Conservation (phyloP, 2,113 vertebrate species). For the Syrmaticus mikado region DNA sequence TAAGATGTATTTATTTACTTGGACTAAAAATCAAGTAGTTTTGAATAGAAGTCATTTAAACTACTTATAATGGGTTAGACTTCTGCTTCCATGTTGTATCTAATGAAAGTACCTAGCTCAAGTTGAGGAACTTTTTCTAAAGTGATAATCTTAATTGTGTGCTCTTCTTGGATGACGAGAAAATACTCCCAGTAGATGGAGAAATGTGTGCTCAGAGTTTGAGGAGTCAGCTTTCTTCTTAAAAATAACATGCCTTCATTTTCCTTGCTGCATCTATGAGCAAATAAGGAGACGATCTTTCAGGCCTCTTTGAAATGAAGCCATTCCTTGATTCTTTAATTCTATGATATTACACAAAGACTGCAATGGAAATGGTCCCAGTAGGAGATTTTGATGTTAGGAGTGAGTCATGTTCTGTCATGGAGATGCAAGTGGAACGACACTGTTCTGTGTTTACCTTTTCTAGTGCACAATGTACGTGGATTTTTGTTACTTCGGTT, state of each 20-base stretch:
- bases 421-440: background rate
- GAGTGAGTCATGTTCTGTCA: background rate
- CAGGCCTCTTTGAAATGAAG: background rate
- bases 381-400: background rate
- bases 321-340: background rate
- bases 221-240: background rate
- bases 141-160: accelerated
- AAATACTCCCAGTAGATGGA: background rate
- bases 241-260: background rate
- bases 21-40: background rate
- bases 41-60: background rate
- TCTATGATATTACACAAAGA: accelerated
- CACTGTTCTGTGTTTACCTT: background rate
- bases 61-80: background rate
- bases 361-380: background rate
- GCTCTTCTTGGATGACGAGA: background rate
- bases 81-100: background rate
- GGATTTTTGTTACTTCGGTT: background rate
- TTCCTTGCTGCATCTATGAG: background rate
- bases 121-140: background rate
- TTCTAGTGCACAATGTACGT: background rate
- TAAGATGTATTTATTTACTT: background rate
- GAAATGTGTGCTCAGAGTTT: background rate
- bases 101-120: background rate
- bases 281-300: background rate